These are phyloP conservation scores for Camptogramma bilineatum DNA, from an alignment of 2,888 invertebrate species.

Conservation along the genomic window DNA sequence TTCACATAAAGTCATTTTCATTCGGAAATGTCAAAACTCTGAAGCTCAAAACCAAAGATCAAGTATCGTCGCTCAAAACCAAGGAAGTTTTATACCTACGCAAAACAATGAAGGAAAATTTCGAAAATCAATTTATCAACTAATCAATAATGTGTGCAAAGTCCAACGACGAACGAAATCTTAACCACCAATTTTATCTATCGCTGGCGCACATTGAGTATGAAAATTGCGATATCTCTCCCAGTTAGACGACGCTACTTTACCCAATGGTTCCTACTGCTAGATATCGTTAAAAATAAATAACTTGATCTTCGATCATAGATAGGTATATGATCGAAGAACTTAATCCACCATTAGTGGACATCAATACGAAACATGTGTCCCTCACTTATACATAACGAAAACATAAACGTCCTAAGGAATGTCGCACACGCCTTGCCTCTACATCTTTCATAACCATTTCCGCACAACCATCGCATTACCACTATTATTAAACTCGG, in stretches of 20 bases:
- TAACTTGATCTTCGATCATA: no score
- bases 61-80: no score
- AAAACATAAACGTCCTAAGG: conserved; percentile 4
- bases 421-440: conserved; percentile 18
- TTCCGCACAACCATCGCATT: conserved; percentile 16
- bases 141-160: neutral
- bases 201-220: neutral
- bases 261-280: no score
- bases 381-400: neutral
- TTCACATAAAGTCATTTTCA: no score
- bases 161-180: neutral
- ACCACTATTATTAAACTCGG: conserved; percentile 13
- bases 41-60: no score
- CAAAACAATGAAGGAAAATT: neutral
- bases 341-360: no score
- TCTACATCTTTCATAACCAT: conserved; percentile 23
- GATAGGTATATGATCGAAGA: no score
- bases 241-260: neutral
- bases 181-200: neutral
- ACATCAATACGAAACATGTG: no score
- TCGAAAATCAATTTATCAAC: neutral
- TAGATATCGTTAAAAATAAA: no score
- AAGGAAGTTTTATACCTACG: no score
- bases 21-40: no score
- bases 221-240: neutral